phyloP scores from a whole-genome alignment of 2,888 invertebrate genomes.

The Eremobia ochroleuca region DNA sequence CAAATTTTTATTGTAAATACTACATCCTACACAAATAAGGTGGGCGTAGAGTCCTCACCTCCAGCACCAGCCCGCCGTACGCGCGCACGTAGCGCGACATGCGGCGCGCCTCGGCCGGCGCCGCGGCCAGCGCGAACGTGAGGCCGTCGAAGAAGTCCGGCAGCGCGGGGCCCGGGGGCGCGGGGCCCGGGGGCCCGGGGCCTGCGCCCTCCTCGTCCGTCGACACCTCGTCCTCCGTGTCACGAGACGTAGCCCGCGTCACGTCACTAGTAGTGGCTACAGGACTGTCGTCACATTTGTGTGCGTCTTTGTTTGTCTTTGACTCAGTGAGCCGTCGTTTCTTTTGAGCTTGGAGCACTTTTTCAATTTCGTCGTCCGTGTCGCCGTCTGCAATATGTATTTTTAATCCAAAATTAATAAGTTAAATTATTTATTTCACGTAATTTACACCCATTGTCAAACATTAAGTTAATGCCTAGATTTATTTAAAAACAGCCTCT shows the following conservation, averaged over 20 bases:
- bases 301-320: neutral
- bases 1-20: neutral
- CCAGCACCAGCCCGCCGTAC: slow-evolving; percentile 90
- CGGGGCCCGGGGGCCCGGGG: neutral
- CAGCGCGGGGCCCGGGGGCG: slow-evolving; percentile 67
- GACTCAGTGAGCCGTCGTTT: slow-evolving; percentile 51
- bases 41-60: slow-evolving; percentile 61
- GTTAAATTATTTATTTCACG: neutral
- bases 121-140: slow-evolving; percentile 84
- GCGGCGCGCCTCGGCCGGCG: slow-evolving; percentile 68
- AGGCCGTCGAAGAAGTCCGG: slow-evolving; percentile 87
- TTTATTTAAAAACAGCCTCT: no score
- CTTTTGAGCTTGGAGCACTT: slow-evolving; percentile 78
- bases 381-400: slow-evolving; percentile 81
- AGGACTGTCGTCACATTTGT: neutral
- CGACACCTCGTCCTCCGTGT: slow-evolving; percentile 52
- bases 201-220: slow-evolving; percentile 46
- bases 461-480: no score
- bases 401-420: neutral
- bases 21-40: neutral
- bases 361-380: slow-evolving; percentile 92
- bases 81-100: slow-evolving; percentile 90
- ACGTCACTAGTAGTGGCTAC: neutral
- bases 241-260: neutral
- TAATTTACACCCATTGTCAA: no score